Conservation (phyloP, 2,797 vertebrate genomes). For the Rhinichthys osculus region DNA sequence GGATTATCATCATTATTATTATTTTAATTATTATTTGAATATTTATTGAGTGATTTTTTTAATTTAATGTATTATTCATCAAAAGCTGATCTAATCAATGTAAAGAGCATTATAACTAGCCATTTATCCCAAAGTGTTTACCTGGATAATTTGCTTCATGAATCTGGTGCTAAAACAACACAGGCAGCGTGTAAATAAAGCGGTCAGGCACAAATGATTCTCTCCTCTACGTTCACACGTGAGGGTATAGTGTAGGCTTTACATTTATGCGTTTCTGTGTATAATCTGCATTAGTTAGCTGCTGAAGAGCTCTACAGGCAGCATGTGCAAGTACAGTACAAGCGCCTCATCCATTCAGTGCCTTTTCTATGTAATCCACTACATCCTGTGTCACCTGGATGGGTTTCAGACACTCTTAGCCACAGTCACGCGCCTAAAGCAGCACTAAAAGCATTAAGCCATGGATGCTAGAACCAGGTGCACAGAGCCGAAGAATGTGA, state of each 20-base stretch:
- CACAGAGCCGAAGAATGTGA: conserved; percentile 20
- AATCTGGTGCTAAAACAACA: background rate
- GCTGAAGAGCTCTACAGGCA: conserved; percentile 11
- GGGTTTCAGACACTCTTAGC: conserved; percentile 43
- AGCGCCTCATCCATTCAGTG: conserved; percentile 43
- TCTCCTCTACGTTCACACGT: background rate
- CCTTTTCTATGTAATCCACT: conserved; percentile 47
- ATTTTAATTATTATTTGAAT: background rate
- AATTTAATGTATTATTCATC: background rate
- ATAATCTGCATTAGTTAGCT: conserved; percentile 16
- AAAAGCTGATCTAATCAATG: background rate
- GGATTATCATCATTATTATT: background rate
- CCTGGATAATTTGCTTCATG: background rate
- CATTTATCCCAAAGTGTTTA: background rate
- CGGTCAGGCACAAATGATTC: background rate
- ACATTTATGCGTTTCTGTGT: background rate
- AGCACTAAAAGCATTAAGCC: conserved; percentile 56
- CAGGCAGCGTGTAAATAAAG: background rate
- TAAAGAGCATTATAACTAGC: background rate
- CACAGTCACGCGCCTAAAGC: conserved; percentile 39
- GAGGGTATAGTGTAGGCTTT: background rate
- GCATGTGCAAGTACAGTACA: conserved; percentile 25
- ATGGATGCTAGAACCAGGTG: conserved; percentile 23
- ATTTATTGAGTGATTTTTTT: background rate
- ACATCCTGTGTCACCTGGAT: conserved; percentile 50